Base-by-base conservation (phyloP, 2,888 invertebrate species). In the Miltochrista miniata region DNA sequence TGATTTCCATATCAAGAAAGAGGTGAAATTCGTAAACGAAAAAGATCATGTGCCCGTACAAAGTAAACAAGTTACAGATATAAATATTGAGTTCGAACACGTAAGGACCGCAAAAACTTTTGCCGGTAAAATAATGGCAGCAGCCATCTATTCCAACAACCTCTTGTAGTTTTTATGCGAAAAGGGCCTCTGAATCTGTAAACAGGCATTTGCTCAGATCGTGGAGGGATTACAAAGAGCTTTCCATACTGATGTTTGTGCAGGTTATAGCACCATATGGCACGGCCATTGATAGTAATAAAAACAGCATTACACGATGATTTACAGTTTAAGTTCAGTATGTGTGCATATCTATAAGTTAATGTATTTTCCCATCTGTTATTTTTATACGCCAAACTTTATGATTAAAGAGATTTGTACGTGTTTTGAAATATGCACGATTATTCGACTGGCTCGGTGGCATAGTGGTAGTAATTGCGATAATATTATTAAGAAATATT, bases 131-230 rank as follows among this genome's bases (percentile, higher is more conserved):
- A 49, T 59, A 54, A 58, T 61, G 50, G 51, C 38, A 54, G 48
- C 60, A 63, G 40, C 50, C 66, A 73, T 71, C 64, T 70, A 65
- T 72, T 67, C 52, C 62, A 61, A 59, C 63, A 60, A 76, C 67
- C 64, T 61, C 64, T 64, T 64, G 56, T 57, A 71, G 64, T 71
- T 75, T 31, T 79, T 68, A 64, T 66, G 67, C 55, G 62, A 65
- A 68, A 31, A 31, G 8, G 31, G 31, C 31, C 68, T 61, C 72
- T 74, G 80, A 81, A 83, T 81, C 68, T 60, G 68, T 80, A 79
- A 80, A 75, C 71, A 76, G 78, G 67, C 71, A 69, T 76, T 74
- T 69, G 65, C 47, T 57, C 57, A 68, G 50, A 45, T 58, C 60
- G 68, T 63, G 60, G 58, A 54, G 54, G 59, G 64, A 70, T 67